phyloP scores from a whole-genome alignment of 2,797 vertebrate genomes.

The Cheracebus regulus region DNA sequence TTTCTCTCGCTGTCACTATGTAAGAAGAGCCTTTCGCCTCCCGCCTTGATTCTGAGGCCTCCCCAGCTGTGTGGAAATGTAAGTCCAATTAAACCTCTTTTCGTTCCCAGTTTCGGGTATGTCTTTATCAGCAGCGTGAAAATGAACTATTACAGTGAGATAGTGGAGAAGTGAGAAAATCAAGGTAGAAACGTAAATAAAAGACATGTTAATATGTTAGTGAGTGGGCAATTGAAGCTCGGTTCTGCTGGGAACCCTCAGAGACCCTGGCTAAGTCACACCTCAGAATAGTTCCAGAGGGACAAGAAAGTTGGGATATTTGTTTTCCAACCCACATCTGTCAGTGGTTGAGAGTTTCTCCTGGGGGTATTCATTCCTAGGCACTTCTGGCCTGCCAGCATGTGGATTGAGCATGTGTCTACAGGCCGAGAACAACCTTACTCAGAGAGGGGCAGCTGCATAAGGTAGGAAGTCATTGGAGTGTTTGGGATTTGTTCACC shows the following conservation, averaged over 20 bases:
- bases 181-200: background rate
- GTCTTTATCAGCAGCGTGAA: too few species aligned
- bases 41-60: too few species aligned
- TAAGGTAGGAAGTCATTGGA: background rate
- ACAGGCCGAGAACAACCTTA: background rate
- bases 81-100: too few species aligned
- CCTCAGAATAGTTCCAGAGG: background rate
- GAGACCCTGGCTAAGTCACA: background rate
- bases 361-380: background rate
- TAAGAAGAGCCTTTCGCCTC: too few species aligned
- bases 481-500: background rate
- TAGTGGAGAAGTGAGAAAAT: background rate
- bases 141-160: too few species aligned
- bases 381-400: background rate
- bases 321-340: background rate
- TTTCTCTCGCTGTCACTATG: too few species aligned
- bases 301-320: background rate
- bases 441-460: background rate
- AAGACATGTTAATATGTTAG: background rate
- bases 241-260: background rate
- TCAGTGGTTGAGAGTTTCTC: background rate
- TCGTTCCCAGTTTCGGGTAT: too few species aligned
- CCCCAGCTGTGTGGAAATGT: too few species aligned
- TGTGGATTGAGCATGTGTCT: background rate
- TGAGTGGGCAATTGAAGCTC: background rate